Evolutionary conservation across 1,140 invertebrate species (phyloP), one percentile per base, ranked within the genome.

Genomic region (Drosophila mojavensis): DNA sequence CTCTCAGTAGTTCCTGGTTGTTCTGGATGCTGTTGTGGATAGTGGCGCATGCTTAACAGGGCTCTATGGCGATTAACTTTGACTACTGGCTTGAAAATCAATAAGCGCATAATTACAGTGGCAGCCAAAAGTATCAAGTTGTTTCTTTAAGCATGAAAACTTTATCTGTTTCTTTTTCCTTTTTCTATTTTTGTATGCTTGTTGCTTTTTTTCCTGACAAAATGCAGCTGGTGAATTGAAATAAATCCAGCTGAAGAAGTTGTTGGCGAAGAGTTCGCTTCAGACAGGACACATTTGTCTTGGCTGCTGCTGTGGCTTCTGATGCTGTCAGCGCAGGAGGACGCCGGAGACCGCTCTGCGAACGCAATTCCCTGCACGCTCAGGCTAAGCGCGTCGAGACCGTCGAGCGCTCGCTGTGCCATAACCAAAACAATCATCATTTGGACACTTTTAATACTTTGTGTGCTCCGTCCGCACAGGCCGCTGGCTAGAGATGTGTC

Each of bases 381-480:
- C 59, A 54, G 59, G 62, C 55, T 73, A 82, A 86, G 64, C 72
- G 56, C 59, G 64, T 24, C 20, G 20, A 24, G 20, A 24, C 2
- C 3, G 20, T 24, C 20, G 48, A 45, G 64, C 54, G 43, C 36
- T 50, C 48, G 63, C 59, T 71, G 66, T 72, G 74, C 80, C 80
- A 89, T 78, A 85, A 81, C 81, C 78, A 63, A 88, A 88, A 88
- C 83, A 88, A 88, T 88, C 83, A 88, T 88, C 84, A 89, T 88
- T 89, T 83, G 83, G 83, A 88, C 83, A 88, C 83, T 88, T 89
- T 89, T 88, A 88, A 88, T 88, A 88, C 83, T 88, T 88, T 89
- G 60, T 76, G 59, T 76, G 60, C 62, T 54, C 71, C 51, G 61
- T 73, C 55, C 54, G 75, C 66, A 53, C 17, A 28, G 30, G 11